A percentile compares a stretch with the other conserved stretches of the same genome.
These are phyloP conservation scores for Drosophila niveifrons DNA, from an alignment of 2,888 invertebrate species.

Conservation along the genomic window DNA sequence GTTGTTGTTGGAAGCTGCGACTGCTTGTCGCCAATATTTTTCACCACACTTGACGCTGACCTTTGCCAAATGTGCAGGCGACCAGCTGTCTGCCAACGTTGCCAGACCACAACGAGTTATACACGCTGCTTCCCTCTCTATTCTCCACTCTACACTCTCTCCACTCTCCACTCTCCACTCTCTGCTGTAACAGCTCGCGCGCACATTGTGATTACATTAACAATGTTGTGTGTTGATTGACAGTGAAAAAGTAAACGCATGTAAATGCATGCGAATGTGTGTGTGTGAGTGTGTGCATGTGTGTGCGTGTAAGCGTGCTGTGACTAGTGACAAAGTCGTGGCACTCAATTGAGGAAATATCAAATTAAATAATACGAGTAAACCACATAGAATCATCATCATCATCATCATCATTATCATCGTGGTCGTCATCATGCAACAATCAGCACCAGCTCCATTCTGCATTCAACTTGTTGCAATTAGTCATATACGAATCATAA, in stretches of 20 bases:
- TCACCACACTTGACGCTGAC: conserved; percentile 31
- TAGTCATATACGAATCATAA: conserved; percentile 54
- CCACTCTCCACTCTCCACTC: neutral
- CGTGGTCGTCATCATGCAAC: neutral
- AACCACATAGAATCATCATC: conserved; percentile 39
- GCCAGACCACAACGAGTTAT: conserved; percentile 18
- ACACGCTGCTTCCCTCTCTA: neutral
- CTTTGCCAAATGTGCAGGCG: conserved; percentile 57
- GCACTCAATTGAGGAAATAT: conserved; percentile 84
- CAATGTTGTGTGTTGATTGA: conserved; percentile 40
- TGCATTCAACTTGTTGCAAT: conserved; percentile 57
- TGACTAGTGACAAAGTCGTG: conserved; percentile 56
- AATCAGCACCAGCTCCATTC: conserved; percentile 35
- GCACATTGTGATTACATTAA: conserved; percentile 45
- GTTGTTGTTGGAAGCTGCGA: conserved; percentile 11
- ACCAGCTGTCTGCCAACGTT: conserved; percentile 53
- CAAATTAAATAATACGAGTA: conserved; percentile 77
- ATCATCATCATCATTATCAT: too few relatives aligned
- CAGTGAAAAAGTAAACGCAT: conserved; percentile 44
- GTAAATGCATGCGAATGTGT: conserved; percentile 12
- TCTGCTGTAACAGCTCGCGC: conserved; percentile 6
- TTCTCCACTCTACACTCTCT: neutral
- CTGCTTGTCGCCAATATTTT: neutral
- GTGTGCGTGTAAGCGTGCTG: conserved; percentile 22
- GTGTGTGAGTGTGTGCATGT: neutral